These are phyloP conservation scores for human (Homo sapiens) DNA, from an alignment of 2,113 vertebrate genomes.

Conservation along the genomic window GRCh38 chr9:9212001-9212500, in stretches of 20 bases:
- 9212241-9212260: not conserved
- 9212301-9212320: not conserved
- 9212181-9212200: not conserved
- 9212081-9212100: not conserved
- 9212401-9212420: not conserved
- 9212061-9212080: not conserved
- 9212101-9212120: not conserved
- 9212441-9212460: conserved; percentile 27
- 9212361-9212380: not conserved
- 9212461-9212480: conserved; percentile 37
- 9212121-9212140: not conserved
- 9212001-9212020: not conserved
- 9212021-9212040: not conserved
- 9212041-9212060: not conserved
- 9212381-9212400: not conserved
- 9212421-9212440: not conserved
- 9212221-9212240: not conserved
- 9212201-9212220: not conserved
- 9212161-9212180: not conserved
- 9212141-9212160: not conserved
- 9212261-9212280: not conserved
- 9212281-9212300: not conserved
- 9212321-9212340: not conserved
- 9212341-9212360: not conserved
- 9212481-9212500: not conserved